Evolutionary conservation across 2,888 invertebrate genomes (phyloP), one percentile per base, ranked within the genome.

Genomic region (Junonia oenone): DNA sequence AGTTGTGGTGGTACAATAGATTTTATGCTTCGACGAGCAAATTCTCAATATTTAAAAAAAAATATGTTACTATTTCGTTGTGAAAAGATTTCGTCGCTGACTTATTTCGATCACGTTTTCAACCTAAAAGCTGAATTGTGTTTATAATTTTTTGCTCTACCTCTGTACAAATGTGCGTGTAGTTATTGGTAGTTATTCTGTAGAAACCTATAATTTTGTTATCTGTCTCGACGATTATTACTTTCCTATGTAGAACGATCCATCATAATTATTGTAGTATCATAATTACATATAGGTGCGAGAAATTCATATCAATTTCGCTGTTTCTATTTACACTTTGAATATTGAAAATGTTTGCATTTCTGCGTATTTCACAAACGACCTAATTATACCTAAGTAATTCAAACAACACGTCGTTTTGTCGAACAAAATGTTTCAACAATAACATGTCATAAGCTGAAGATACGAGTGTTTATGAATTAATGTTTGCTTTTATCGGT

Each of bases 401-500:
- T n/a, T n/a, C n/a, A n/a, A n/a, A n/a, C n/a, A n/a, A n/a, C n/a
- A n/a, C n/a, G n/a, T n/a, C n/a, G 29, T 33, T 11, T 33, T n/a
- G 31, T 33, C 11, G n/a, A 33, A 33, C n/a, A 33, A 3, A 4
- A 33, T 33, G 8, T 29, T 9, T 6, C 6, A 29, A 29, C n/a
- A 33, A 33, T n/a, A 33, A n/a, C 4, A n/a, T n/a, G 3, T 3
- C 31, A 33, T 19, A 11, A 8, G 6, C 17, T 17, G 2, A 4
- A 17, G 3, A 38, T 6, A 19, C 19, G 19, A 40, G 38, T 40
- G 38, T 19, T 17, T 17, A 40, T 17, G 11, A n/a, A 40, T 19
- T 15, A 37, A 37, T 13, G 37, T 15, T 40, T n/a, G 43, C 26
- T 43, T 43, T 43, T 43, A 51, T 51, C 22, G 33, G 3, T 59